phyloP scores from a whole-genome alignment of 2,797 vertebrate genomes.

The Spinus olivaceus region DNA sequence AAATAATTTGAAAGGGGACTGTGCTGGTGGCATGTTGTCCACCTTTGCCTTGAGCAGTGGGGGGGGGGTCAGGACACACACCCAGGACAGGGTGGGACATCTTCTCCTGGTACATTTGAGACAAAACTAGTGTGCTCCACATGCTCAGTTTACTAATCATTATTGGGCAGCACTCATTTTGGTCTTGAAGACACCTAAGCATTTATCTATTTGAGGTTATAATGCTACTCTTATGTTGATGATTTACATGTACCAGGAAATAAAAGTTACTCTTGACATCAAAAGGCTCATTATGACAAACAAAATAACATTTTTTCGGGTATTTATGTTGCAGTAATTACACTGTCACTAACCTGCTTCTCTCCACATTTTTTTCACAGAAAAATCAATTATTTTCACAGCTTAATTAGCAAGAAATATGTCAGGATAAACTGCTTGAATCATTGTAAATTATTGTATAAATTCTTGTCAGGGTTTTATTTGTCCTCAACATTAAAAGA shows the following conservation, averaged over 20 bases:
- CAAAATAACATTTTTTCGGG: not conserved
- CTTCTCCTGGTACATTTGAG: not conserved
- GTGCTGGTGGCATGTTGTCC: accelerated
- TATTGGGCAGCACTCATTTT: not conserved
- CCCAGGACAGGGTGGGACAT: accelerated
- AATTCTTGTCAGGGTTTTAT: not conserved
- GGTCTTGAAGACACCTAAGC: not conserved
- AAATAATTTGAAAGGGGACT: not conserved
- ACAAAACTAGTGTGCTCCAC: not conserved
- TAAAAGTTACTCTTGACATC: not conserved
- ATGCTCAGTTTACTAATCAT: not conserved
- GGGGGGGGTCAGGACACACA: accelerated
- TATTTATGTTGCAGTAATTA: not conserved
- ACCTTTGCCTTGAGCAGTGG: not conserved
- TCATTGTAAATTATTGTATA: not conserved
- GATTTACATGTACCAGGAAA: not conserved
- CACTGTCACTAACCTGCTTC: not conserved
- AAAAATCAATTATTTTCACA: not conserved
- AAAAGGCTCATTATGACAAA: not conserved
- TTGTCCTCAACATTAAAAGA: not conserved
- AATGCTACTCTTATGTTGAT: not conserved
- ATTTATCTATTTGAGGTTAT: not conserved
- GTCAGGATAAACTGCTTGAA: not conserved
- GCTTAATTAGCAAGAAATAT: conserved; percentile 13
- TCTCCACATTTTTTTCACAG: not conserved